These are phyloP conservation scores for Pantherophis alleghaniensis DNA, from an alignment of 2,797 vertebrate genomes.

Conservation along the genomic window DNA sequence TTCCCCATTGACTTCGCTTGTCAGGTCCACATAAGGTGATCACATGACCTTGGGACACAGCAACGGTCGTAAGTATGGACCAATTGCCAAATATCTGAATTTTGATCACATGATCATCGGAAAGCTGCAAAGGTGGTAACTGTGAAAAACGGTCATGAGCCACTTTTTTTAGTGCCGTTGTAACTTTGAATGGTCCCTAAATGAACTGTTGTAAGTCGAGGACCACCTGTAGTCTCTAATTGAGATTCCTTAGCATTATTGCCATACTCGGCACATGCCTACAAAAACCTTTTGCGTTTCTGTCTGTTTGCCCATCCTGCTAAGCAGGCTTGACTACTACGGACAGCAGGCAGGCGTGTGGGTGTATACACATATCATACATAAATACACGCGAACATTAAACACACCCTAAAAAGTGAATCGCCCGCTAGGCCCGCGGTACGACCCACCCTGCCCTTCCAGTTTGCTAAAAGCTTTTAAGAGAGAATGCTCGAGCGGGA, in stretches of 20 bases:
- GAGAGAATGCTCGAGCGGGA: not conserved
- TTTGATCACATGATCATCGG: not conserved
- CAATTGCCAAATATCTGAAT: not conserved
- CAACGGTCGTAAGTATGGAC: not conserved
- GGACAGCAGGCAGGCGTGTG: not conserved
- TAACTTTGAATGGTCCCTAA: not conserved
- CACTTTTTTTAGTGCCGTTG: not conserved
- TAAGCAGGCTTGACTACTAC: not conserved
- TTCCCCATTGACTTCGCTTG: not conserved
- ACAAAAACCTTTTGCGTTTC: not conserved
- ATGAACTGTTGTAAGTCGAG: not conserved
- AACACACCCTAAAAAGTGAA: not conserved
- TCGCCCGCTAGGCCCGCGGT: not conserved
- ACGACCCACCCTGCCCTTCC: not conserved
- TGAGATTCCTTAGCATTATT: no score
- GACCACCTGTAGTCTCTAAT: not conserved
- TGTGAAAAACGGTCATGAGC: not conserved
- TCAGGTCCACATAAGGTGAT: not conserved
- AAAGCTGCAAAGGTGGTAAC: not conserved
- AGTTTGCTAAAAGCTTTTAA: not conserved
- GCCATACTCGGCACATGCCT: not conserved
- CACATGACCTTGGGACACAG: not conserved
- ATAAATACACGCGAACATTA: not conserved
- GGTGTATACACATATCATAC: not conserved
- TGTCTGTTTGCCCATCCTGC: not conserved